phyloP scores from a whole-genome alignment of 1,140 invertebrate species.

The Nylanderia fulva region DNA sequence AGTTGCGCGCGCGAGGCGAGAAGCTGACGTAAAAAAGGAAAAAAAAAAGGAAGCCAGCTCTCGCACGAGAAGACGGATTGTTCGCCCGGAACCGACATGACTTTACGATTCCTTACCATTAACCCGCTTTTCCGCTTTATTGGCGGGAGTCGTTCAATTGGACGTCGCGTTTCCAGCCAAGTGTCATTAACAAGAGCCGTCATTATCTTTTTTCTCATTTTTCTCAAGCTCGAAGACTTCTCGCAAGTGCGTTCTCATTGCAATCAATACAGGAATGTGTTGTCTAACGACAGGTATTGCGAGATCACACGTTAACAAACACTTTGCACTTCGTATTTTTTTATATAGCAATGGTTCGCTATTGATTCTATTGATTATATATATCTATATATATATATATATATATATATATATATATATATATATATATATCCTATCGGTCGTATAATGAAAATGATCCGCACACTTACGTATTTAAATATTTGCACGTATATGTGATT shows the following conservation, averaged over 20 bases:
- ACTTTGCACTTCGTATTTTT: conserved; percentile 10
- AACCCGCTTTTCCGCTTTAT: conserved; percentile 54
- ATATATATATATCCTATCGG: no score
- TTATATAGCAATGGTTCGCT: not conserved
- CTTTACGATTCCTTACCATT: conserved; percentile 47
- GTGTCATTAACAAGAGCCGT: conserved; percentile 33
- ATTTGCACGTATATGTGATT: no score
- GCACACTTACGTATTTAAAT: no score
- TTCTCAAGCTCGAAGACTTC: conserved; percentile 14
- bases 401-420: no score
- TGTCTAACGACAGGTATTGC: not conserved
- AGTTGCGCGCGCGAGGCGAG: conserved; percentile 12
- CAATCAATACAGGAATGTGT: conserved; percentile 8
- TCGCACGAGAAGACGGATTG: conserved; percentile 42
- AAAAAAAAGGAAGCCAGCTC: not conserved
- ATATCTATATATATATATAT: no score
- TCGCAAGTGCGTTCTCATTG: conserved; percentile 39
- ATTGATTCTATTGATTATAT: no score
- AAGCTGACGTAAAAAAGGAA: conserved; percentile 5
- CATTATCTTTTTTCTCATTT: not conserved
- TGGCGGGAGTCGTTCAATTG: conserved; percentile 21
- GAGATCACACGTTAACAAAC: not conserved
- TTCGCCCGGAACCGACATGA: conserved; percentile 7
- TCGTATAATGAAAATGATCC: no score
- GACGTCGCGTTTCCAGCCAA: not conserved